A percentile compares a stretch with the other conserved stretches of the same genome.
phyloP scores from a whole-genome alignment of 2,888 invertebrate species.

The Pyrocoelia pectoralis region DNA sequence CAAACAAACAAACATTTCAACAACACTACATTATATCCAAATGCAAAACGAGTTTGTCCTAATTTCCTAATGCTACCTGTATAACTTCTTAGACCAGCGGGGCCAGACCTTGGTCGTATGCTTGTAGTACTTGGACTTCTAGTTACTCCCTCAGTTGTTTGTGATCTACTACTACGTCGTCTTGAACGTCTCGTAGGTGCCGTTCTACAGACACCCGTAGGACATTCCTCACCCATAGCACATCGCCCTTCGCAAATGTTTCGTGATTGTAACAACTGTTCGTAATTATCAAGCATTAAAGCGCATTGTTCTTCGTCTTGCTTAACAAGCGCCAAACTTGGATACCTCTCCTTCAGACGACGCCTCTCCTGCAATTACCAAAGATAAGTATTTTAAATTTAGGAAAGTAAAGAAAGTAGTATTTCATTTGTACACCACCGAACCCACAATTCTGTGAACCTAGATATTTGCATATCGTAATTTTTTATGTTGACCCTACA shows the following conservation, averaged over 20 bases:
- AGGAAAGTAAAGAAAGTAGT: too few relatives aligned
- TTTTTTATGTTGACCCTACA: too few relatives aligned
- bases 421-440: too few relatives aligned
- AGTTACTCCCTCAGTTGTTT: constrained; percentile 50
- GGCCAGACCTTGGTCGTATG: constrained; percentile 77
- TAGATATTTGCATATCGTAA: too few relatives aligned
- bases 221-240: constrained; percentile 83
- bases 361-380: constrained; percentile 74
- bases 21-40: constrained; percentile 2
- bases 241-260: constrained; percentile 90
- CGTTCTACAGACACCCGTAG: constrained; percentile 69
- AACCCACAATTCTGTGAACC: too few relatives aligned
- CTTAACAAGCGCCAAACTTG: constrained; percentile 76
- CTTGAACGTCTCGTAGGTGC: constrained; percentile 44
- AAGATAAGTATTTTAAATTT: too few relatives aligned
- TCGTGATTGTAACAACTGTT: constrained; percentile 77
- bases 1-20: background rate
- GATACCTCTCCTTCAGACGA: constrained; percentile 84
- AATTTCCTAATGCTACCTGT: constrained; percentile 60
- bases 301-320: constrained; percentile 80
- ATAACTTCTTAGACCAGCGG: constrained; percentile 80
- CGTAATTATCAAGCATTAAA: constrained; percentile 82
- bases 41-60: constrained; percentile 7
- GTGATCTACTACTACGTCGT: constrained; percentile 48
- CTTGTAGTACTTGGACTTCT: constrained; percentile 58